Base-by-base conservation (phyloP, 2,113 vertebrate species). In the Uropsilus gracilis region DNA sequence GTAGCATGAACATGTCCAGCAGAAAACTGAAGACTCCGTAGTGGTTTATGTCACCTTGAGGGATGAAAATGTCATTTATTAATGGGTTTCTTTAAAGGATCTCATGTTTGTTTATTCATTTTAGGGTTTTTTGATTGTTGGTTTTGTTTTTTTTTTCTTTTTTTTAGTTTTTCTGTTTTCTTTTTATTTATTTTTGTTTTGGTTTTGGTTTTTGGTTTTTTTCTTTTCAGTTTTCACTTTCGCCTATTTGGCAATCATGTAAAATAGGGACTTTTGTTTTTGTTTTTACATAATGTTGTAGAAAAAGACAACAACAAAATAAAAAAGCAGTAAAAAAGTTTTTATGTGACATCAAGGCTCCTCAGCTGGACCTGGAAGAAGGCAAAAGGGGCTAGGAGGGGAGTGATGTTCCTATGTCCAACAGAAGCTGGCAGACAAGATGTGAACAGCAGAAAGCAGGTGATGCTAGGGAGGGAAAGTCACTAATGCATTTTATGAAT, bases 391-490 rank as follows among this genome's bases (percentile, higher is more conserved):
- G 24, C 5, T 6, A 10, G 68, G 69, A n/a, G 46, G 11, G 39
- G 9, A 6, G 13, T 14, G 28, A 4, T 0, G 24, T 7, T n/a
- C n/a, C n/a, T n/a, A n/a, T 26, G n/a, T 59, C 37, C 14, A 39
- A 20, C 64, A 16, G 26, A 14, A 16, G 24, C 37, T 18, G 22
- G 44, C 30, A 64, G 77, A 37, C 32, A 46, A 75, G 26, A 39
- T 28, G 17, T 26, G 13, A 46, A 26, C 18, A 30, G 34, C 8
- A 66, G 48, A 32, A n/a, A 68, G 42, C 28, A 75, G 71, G 37
- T 0, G 8, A 77, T 34, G 32, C 42, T 34, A 17, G 5, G 20
- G 14, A 57, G 46, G n/a, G 42, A 7, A 76, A 18, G 48, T 5
- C 26, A 50, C 39, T 12, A 46, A 11, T 22, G 61, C 14, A 42